Conservation (phyloP, 2,797 vertebrate genomes). For the Paguma larvata region DNA sequence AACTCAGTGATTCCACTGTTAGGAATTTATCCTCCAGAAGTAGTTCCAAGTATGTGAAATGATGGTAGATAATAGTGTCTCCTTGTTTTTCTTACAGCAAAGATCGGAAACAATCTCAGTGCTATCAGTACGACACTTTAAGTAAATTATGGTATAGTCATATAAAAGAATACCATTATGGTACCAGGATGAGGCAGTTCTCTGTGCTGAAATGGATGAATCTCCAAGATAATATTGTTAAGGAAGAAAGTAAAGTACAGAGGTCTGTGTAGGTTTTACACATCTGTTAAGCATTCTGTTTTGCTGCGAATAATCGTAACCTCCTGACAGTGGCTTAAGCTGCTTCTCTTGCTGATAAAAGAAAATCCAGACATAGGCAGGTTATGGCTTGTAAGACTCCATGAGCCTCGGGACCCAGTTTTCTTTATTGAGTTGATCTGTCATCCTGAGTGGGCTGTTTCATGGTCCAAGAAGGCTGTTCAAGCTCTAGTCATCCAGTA, state of each 20-base stretch:
- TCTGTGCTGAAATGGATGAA: background rate
- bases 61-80: background rate
- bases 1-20: background rate
- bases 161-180: background rate
- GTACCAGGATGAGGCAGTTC: background rate
- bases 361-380: background rate
- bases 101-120: background rate
- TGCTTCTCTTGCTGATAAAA: background rate
- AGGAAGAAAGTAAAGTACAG: background rate
- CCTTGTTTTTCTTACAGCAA: background rate
- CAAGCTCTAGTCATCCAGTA: background rate
- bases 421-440: background rate
- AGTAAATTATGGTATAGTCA: background rate
- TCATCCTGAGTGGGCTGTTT: background rate
- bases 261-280: no score
- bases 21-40: background rate
- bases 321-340: background rate
- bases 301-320: background rate
- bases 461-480: background rate
- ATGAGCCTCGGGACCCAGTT: background rate
- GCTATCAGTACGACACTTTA: background rate
- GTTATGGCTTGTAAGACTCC: background rate
- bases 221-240: background rate
- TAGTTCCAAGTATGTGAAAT: background rate
- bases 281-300: background rate